Conservation (phyloP, 2,113 vertebrate species). For the Dendropsophus ebraccatus region DNA sequence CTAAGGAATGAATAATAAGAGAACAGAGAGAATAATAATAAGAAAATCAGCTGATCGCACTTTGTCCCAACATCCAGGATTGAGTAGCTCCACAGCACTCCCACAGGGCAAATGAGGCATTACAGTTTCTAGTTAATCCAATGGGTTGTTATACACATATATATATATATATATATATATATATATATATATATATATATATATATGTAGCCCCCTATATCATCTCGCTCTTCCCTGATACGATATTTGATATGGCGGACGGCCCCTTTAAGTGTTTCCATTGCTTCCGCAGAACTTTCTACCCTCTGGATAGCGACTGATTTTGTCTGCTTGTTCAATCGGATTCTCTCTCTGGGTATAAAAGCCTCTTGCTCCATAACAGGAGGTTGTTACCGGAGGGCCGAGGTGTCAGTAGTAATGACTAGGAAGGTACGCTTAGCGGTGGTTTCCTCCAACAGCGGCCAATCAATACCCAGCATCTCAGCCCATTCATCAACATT, state of each 20-base stretch:
- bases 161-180: too few species aligned
- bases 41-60: too few species aligned
- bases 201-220: neutral
- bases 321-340: too few species aligned
- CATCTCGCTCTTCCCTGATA: too few species aligned
- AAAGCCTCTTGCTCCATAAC: neutral
- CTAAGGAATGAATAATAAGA: too few species aligned
- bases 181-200: neutral
- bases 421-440: slow-evolving; percentile 40
- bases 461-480: slow-evolving; percentile 48
- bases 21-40: too few species aligned
- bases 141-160: too few species aligned
- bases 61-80: neutral
- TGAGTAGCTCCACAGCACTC: neutral
- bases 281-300: slow-evolving; percentile 16
- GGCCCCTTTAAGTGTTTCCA: slow-evolving; percentile 27
- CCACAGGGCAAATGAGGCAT: neutral
- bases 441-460: slow-evolving; percentile 5
- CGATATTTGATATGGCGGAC: too few species aligned
- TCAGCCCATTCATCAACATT: slow-evolving; percentile 56
- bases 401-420: slow-evolving; percentile 51
- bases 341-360: neutral
- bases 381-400: neutral
- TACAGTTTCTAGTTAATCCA: neutral
- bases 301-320: slow-evolving; percentile 18